phyloP scores from a whole-genome alignment of 37 sponge, comb jelly and placozoan genomes.

The Geodia barretti region DNA sequence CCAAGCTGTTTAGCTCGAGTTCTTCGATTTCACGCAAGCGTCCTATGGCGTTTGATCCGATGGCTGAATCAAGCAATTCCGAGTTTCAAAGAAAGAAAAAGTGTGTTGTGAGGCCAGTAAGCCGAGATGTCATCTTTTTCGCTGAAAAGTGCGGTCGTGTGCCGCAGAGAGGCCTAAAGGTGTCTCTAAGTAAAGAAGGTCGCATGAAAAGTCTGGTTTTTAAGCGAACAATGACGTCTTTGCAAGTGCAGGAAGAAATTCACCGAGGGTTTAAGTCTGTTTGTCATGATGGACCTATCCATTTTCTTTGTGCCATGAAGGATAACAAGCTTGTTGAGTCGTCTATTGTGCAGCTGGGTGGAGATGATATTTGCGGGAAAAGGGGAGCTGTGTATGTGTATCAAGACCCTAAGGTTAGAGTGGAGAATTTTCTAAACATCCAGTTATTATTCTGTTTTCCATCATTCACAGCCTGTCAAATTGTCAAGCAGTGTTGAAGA shows the following conservation, averaged over 20 bases:
- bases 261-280: background rate
- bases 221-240: background rate
- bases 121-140: background rate
- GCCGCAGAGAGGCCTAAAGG: background rate
- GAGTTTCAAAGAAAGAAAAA: background rate
- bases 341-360: background rate
- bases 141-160: background rate
- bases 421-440: too few species aligned
- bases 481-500: background rate
- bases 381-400: background rate
- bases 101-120: background rate
- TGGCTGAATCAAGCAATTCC: background rate
- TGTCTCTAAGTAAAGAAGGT: background rate
- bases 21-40: background rate
- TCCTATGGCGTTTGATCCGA: background rate
- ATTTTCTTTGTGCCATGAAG: background rate
- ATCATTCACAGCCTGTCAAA: too few species aligned
- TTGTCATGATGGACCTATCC: conserved; percentile 1
- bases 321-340: background rate
- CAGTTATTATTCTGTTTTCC: too few species aligned
- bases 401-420: background rate
- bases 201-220: background rate
- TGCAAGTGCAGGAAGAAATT: background rate
- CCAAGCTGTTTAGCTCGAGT: background rate
- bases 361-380: background rate